Evolutionary conservation across 2,797 vertebrate genomes (phyloP).

Genomic region (Pipistrellus nathusii): DNA sequence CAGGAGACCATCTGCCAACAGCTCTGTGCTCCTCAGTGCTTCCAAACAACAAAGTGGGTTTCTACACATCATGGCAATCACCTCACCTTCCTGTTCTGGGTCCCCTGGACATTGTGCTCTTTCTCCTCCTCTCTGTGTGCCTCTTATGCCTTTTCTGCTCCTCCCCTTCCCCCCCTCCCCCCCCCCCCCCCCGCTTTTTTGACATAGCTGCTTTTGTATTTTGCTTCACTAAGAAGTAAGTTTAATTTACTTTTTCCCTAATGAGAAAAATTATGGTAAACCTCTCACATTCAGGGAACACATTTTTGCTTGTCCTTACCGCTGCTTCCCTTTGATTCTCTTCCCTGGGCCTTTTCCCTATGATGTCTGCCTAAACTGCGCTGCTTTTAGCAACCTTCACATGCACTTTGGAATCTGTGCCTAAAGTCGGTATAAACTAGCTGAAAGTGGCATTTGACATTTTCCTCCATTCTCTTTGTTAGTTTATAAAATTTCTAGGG

Average conservation of each 20-base stretch:
- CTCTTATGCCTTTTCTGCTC: background rate
- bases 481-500: constrained; percentile 15
- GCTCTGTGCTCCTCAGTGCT: background rate
- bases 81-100: background rate
- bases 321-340: background rate
- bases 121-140: background rate
- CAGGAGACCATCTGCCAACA: background rate
- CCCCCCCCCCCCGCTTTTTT: too few relatives aligned
- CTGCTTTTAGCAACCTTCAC: background rate
- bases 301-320: background rate
- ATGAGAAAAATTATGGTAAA: background rate
- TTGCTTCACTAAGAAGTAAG: background rate
- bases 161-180: fast-evolving
- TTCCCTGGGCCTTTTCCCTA: background rate
- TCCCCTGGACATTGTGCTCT: background rate
- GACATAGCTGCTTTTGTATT: background rate
- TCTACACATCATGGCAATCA: background rate
- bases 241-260: background rate
- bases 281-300: background rate
- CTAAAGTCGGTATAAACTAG: constrained; percentile 26
- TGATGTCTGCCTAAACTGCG: background rate
- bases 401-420: constrained; percentile 19
- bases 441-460: constrained; percentile 33
- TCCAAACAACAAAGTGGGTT: background rate
- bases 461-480: background rate